Evolutionary conservation across 1,140 invertebrate genomes (phyloP).

Genomic region (Hypsibius dujardini): DNA sequence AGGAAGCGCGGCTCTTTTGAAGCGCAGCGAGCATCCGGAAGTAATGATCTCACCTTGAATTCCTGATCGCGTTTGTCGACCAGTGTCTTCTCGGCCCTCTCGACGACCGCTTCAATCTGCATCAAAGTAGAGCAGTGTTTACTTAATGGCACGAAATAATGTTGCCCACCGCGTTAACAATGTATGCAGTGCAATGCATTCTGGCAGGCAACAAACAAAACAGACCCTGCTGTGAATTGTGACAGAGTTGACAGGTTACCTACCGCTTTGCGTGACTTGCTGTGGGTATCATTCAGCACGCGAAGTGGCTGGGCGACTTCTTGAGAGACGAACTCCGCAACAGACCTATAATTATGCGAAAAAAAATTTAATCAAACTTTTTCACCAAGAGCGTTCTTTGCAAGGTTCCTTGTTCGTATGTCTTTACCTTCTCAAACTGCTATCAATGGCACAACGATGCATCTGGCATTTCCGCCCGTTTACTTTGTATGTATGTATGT

Average conservation of each 20-base stretch:
- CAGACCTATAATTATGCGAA: slow-evolving; percentile 41
- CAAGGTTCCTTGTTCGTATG: no score
- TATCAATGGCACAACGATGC: no score
- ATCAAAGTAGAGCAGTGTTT: slow-evolving; percentile 22
- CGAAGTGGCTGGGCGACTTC: slow-evolving; percentile 75
- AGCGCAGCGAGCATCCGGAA: no score
- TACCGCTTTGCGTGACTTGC: slow-evolving; percentile 48
- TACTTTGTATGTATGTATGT: no score
- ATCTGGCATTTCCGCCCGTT: no score
- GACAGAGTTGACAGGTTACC: slow-evolving; percentile 21
- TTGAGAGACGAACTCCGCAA: slow-evolving; percentile 56
- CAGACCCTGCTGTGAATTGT: neutral
- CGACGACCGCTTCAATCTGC: slow-evolving; percentile 56
- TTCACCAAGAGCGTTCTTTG: no score
- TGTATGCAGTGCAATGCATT: no score
- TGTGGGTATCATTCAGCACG: slow-evolving; percentile 45
- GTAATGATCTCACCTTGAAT: slow-evolving; percentile 49
- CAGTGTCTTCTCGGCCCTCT: slow-evolving; percentile 60
- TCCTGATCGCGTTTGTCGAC: slow-evolving; percentile 66
- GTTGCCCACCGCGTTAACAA: no score
- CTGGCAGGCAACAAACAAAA: neutral
- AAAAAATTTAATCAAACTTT: slow-evolving; percentile 15
- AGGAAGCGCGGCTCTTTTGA: no score
- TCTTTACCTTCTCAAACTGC: no score
- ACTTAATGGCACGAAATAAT: slow-evolving; percentile 19